Conservation (phyloP, 2,113 vertebrate species). For the Megaceryle torquata region DNA sequence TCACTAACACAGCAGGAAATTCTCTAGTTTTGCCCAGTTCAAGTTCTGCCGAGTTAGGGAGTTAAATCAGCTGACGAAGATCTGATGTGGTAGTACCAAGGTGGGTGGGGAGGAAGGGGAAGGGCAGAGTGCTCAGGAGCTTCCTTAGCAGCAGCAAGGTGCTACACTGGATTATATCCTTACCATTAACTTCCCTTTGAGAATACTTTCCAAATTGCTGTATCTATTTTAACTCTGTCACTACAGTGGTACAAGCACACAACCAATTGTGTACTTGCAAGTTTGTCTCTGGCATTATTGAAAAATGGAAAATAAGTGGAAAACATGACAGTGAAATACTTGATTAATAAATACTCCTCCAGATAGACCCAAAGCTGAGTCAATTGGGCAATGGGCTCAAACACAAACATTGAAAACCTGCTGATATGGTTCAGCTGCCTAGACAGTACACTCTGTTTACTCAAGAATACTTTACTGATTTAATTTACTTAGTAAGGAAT, state of each 20-base stretch:
- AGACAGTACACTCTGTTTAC: not conserved
- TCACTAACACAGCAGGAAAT: not conserved
- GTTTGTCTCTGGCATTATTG: not conserved
- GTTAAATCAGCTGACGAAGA: not conserved
- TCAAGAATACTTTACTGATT: not conserved
- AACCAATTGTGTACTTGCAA: not conserved
- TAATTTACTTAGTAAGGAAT: not conserved
- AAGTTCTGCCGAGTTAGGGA: not conserved
- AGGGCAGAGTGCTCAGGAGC: not conserved
- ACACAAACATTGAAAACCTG: fast-evolving
- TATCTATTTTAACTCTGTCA: not conserved
- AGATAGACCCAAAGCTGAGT: not conserved
- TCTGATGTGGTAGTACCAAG: not conserved
- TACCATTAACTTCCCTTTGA: not conserved
- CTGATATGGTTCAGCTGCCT: not conserved
- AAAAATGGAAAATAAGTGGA: not conserved
- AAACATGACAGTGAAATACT: not conserved
- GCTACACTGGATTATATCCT: not conserved
- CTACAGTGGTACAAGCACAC: not conserved
- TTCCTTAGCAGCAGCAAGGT: not conserved
- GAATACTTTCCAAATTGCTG: not conserved
- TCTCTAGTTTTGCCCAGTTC: not conserved
- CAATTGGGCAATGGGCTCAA: not conserved
- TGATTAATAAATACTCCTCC: not conserved
- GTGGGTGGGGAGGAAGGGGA: not conserved